Percentiles rank a stretch among this genome's conserved stretches.
These are phyloP conservation scores for Epicampocera succincta DNA, from an alignment of 2,888 invertebrate genomes.

Conservation along the genomic window DNA sequence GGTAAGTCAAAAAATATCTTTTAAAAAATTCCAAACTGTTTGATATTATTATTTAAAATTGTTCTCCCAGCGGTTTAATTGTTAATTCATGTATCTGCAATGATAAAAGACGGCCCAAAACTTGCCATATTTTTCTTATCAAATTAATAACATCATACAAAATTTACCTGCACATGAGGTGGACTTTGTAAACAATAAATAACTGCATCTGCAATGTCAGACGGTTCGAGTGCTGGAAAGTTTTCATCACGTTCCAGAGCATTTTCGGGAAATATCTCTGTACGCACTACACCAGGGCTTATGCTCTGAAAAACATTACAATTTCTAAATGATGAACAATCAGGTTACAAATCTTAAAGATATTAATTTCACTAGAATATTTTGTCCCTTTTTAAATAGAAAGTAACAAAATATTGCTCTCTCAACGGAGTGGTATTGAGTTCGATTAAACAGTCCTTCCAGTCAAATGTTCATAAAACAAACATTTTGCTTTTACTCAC, in stretches of 20 bases:
- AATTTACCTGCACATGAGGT: constrained; percentile 53
- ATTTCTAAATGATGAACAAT: too few relatives aligned
- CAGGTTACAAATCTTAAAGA: too few relatives aligned
- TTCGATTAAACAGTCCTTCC: too few relatives aligned
- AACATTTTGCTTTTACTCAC: constrained; percentile 54
- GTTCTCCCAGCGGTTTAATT: constrained; percentile 69
- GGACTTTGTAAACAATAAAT: constrained; percentile 64
- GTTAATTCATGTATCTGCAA: constrained; percentile 65
- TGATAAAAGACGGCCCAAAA: background rate
- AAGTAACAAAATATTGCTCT: too few relatives aligned
- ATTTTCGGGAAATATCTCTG: constrained; percentile 47
- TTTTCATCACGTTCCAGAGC: background rate
- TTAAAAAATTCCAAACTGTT: too few relatives aligned
- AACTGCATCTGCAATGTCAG: constrained; percentile 52
- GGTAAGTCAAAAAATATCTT: constrained; percentile 76
- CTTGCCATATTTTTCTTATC: too few relatives aligned
- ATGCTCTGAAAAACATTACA: constrained; percentile 63
- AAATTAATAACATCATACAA: background rate
- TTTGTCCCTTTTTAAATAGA: too few relatives aligned
- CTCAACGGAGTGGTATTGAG: too few relatives aligned
- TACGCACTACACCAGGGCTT: constrained; percentile 65
- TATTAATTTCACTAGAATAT: too few relatives aligned
- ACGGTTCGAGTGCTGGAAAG: constrained; percentile 26
- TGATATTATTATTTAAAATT: too few relatives aligned
- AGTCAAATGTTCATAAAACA: too few relatives aligned